Percentiles rank a stretch among this genome's conserved stretches.
Evolutionary conservation across 2,888 invertebrate species (phyloP).

Genomic region (Dolichomitus sp.): DNA sequence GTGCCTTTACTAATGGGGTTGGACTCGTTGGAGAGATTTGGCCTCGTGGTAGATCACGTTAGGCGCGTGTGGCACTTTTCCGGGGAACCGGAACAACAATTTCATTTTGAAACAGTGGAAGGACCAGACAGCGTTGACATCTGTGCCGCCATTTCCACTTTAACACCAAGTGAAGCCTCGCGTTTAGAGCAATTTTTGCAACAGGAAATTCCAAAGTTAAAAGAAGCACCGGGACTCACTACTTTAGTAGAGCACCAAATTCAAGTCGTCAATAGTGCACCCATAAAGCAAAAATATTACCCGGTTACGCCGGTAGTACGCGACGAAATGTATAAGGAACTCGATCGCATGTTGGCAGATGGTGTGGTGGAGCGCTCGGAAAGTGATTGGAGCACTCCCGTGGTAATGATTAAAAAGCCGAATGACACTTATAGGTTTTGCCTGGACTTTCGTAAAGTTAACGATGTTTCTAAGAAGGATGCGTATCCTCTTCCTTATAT

Average conservation of each 20-base stretch:
- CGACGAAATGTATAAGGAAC: background rate
- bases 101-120: background rate
- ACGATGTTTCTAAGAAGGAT: constrained; percentile 62
- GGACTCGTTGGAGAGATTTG: too few species aligned
- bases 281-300: background rate
- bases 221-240: background rate
- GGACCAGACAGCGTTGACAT: too few species aligned
- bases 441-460: constrained; percentile 76
- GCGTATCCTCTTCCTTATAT: constrained; percentile 55
- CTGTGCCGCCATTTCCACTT: too few species aligned
- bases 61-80: too few species aligned
- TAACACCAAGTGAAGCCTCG: background rate
- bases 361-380: constrained; percentile 7
- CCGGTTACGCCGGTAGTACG: background rate
- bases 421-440: constrained; percentile 63
- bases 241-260: constrained; percentile 38
- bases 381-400: constrained; percentile 5
- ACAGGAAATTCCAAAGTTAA: background rate
- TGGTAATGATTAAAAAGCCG: constrained; percentile 12
- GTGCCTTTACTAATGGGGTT: too few species aligned
- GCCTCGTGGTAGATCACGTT: too few species aligned
- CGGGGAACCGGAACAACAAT: background rate
- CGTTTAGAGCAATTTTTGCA: background rate
- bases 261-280: background rate
- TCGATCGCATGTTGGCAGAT: constrained; percentile 18